phyloP scores from a whole-genome alignment of 2,113 vertebrate genomes.

The Camelus dromedarius region DNA sequence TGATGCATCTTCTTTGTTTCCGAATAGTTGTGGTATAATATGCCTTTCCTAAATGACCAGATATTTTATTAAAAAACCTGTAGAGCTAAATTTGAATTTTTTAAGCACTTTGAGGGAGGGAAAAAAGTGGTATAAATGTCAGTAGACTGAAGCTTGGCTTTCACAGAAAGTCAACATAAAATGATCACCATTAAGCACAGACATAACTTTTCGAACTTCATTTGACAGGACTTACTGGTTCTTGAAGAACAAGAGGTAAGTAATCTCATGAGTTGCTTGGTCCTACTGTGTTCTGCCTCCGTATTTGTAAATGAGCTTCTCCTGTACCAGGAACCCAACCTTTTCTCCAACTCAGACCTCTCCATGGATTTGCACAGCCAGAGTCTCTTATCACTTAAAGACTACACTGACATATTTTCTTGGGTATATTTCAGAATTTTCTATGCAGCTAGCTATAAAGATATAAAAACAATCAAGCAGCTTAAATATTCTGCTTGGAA shows the following conservation, averaged over 20 bases:
- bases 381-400: neutral
- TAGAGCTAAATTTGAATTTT: neutral
- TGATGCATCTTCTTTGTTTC: neutral
- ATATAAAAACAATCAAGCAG: neutral
- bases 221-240: slow-evolving; percentile 96
- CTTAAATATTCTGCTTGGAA: neutral
- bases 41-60: neutral
- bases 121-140: neutral
- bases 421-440: neutral
- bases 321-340: neutral
- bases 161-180: neutral
- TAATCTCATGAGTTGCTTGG: neutral
- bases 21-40: neutral
- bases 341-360: neutral
- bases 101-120: neutral
- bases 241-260: slow-evolving; percentile 98
- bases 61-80: neutral
- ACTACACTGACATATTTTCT: neutral
- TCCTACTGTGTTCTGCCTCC: neutral
- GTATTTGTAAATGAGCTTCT: neutral
- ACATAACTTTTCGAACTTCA: slow-evolving; percentile 76
- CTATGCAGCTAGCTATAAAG: neutral
- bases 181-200: neutral
- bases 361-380: neutral
- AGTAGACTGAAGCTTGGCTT: neutral